phyloP scores from a whole-genome alignment of 2,888 invertebrate genomes.

The Spatulosminthurus flaviceps region DNA sequence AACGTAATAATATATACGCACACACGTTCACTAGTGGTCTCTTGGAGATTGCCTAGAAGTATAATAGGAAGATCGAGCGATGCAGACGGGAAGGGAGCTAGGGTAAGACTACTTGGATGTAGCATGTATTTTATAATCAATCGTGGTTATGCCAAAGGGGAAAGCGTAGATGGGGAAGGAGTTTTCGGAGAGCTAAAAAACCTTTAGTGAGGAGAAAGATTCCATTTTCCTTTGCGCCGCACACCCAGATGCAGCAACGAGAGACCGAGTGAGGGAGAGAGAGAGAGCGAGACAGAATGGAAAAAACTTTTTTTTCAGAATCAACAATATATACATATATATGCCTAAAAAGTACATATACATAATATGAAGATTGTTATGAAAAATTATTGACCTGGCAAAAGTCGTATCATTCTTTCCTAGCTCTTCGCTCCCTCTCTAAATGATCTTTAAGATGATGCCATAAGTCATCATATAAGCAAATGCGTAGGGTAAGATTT shows the following conservation, averaged over 20 bases:
- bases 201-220: conserved; percentile 49
- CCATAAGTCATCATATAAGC: background rate
- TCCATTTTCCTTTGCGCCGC: conserved; percentile 53
- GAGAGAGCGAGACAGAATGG: background rate
- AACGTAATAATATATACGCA: conserved; percentile 35
- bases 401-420: conserved; percentile 17
- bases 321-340: conserved; percentile 30
- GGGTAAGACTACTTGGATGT: conserved; percentile 55
- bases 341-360: conserved; percentile 40
- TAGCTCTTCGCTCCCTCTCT: conserved; percentile 6
- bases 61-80: conserved; percentile 48
- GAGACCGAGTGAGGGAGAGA: conserved; percentile 27
- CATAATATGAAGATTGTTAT: conserved; percentile 50
- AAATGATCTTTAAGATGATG: background rate
- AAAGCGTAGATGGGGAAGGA: conserved; percentile 56
- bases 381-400: conserved; percentile 53
- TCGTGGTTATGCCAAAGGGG: conserved; percentile 55
- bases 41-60: conserved; percentile 19
- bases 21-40: conserved; percentile 27
- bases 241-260: conserved; percentile 44
- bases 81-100: conserved; percentile 56
- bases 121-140: conserved; percentile 56
- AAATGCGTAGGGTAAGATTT: too few species aligned
- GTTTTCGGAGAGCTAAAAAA: conserved; percentile 49
- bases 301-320: conserved; percentile 12